Evolutionary conservation across 1,140 invertebrate genomes (phyloP), one percentile per base, ranked within the genome.

Genomic region (Oreohelix idahoensis): DNA sequence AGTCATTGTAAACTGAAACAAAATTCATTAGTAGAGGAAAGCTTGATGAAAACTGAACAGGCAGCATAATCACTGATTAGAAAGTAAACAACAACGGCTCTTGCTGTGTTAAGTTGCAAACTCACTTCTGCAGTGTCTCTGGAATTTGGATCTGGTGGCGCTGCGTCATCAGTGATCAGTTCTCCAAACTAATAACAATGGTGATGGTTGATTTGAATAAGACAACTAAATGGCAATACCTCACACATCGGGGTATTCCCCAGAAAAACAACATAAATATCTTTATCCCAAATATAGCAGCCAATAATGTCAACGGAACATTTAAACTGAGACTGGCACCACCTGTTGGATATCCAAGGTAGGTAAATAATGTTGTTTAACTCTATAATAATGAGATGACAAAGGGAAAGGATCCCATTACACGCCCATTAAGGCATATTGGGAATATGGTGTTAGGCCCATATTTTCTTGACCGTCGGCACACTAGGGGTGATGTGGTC

Each of bases 161-260:
- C 71, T 45, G 39, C 17, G 66, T 74, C 69, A 39, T 73, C 69
- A 53, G 63, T 49, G 32, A 53, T 23, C 11, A 49, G 63, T 73
- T 51, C 69, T 51, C 66, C 79, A 74, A 42, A 71, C 79, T 70
- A 49, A 81, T 53, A 49, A 32, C 38, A 39, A 5, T 20, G 38
- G 13, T 29, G 51, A 1, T 51, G 45, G 51, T n/a, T 5, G 53
- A 58, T 58, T 58, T 58, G 23, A 58, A 58, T 58, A 58, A 58
- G 53, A 58, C 20, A 20, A 58, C 2, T 58, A 11, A n/a, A 23
- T 49, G 17, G 15, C 53, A 58, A 58, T 23, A 58, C 5, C 53
- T 2, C 20, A 58, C 17, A 58, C 10, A 10, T 15, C 53, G 2
- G 23, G 42, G 42, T 45, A 45, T 8, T 15, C 42, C 42, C 42